A percentile compares a stretch with the other conserved stretches of the same genome.
Conservation (phyloP, 2,888 invertebrate genomes). For the Leucophenga maculata region DNA sequence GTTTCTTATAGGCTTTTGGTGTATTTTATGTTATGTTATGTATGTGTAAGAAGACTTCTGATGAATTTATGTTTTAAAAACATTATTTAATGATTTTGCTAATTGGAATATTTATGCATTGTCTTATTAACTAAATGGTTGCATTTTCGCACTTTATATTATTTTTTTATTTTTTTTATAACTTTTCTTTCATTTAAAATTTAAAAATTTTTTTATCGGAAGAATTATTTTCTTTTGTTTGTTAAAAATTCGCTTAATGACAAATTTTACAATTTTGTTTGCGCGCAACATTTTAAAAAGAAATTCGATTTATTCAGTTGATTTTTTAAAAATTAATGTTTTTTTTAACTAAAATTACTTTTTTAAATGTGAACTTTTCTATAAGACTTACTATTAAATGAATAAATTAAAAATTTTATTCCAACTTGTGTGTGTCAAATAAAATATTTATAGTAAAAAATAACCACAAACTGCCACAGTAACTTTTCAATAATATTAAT, state of each 20-base stretch:
- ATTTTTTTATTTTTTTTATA: too few species aligned
- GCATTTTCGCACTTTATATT: too few species aligned
- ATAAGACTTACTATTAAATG: too few species aligned
- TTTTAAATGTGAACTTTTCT: too few species aligned
- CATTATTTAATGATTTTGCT: slow-evolving; percentile 25
- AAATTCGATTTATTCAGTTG: background rate
- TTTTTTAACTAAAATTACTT: background rate
- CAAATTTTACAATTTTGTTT: too few species aligned
- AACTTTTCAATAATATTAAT: background rate
- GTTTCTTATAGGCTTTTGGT: too few species aligned
- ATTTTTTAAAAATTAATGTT: background rate
- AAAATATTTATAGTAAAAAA: too few species aligned
- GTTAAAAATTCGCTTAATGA: background rate
- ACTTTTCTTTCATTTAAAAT: slow-evolving; percentile 10
- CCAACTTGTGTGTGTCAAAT: background rate
- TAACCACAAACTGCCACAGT: slow-evolving; percentile 12
- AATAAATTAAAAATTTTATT: background rate
- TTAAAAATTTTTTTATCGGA: slow-evolving; percentile 5
- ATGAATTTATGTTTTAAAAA: slow-evolving; percentile 20
- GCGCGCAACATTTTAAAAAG: too few species aligned
- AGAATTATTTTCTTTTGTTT: background rate
- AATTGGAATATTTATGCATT: slow-evolving; percentile 21
- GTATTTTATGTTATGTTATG: too few species aligned
- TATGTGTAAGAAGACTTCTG: slow-evolving; percentile 5
- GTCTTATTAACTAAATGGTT: slow-evolving; percentile 10